phyloP scores from a whole-genome alignment of 2,797 vertebrate species.

The Amblyopsis hoosieri region DNA sequence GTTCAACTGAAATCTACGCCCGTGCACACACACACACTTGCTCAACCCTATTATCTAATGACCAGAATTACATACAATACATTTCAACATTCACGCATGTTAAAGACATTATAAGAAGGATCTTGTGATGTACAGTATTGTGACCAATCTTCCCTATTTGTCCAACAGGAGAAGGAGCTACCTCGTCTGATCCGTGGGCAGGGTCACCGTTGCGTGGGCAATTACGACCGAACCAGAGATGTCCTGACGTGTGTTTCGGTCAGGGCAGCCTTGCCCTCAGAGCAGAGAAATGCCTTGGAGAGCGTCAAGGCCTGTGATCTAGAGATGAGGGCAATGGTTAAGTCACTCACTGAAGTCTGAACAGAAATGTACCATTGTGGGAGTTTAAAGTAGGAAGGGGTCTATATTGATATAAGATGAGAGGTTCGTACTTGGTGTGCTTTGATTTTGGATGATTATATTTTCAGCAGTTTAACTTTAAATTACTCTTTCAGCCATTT shows the following conservation, averaged over 20 bases:
- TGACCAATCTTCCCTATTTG: not conserved
- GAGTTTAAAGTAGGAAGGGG: not conserved
- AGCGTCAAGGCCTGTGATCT: conserved; percentile 83
- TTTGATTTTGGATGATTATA: not conserved
- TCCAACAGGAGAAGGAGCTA: conserved; percentile 86
- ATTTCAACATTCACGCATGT: too few relatives aligned
- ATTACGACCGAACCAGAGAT: conserved; percentile 84
- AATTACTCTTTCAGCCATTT: not conserved
- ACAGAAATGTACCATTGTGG: not conserved
- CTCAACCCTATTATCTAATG: too few relatives aligned
- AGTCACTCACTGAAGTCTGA: conserved; percentile 82
- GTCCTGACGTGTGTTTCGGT: conserved; percentile 89
- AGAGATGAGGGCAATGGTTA: conserved; percentile 84
- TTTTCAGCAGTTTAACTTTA: too few relatives aligned
- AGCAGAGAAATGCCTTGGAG: conserved; percentile 86
- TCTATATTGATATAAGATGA: conserved; percentile 9
- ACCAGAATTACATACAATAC: too few relatives aligned
- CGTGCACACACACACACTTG: too few relatives aligned
- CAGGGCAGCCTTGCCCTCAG: conserved; percentile 81
- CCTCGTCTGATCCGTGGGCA: conserved; percentile 92
- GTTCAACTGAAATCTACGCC: too few relatives aligned
- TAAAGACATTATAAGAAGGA: too few relatives aligned
- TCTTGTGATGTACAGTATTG: not conserved
- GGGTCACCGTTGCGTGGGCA: conserved; percentile 91
- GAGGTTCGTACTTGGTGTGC: not conserved